Evolutionary conservation across 2,888 invertebrate genomes (phyloP).

Genomic region (Actias luna): DNA sequence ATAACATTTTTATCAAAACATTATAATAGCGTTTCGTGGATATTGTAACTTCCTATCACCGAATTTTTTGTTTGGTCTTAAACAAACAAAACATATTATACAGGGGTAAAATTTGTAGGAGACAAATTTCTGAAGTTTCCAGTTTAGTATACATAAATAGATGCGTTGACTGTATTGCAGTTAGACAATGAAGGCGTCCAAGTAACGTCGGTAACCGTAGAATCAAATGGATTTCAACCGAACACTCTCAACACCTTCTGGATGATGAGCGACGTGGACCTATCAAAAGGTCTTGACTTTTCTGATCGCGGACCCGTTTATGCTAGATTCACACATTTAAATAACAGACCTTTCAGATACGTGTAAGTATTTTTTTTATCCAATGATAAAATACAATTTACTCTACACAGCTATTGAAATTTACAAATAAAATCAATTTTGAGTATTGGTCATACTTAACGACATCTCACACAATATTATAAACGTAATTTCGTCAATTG

Average conservation of each 20-base stretch:
- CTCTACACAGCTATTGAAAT: too few relatives aligned
- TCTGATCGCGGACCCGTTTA: conserved; percentile 85
- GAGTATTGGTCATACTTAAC: too few relatives aligned
- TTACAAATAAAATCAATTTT: too few relatives aligned
- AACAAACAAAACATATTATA: too few relatives aligned
- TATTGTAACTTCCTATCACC: too few relatives aligned
- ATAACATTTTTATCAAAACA: too few relatives aligned
- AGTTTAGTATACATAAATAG: background rate
- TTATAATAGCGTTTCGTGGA: too few relatives aligned
- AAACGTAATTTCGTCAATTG: too few relatives aligned
- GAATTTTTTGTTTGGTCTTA: too few relatives aligned
- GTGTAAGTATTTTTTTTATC: conserved; percentile 53
- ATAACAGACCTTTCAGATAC: conserved; percentile 87
- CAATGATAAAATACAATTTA: background rate
- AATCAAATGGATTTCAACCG: conserved; percentile 64
- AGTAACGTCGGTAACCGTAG: conserved; percentile 72
- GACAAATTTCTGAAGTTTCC: too few relatives aligned
- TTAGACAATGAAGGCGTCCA: conserved; percentile 83
- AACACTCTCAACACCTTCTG: conserved; percentile 88
- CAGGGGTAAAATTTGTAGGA: too few relatives aligned
- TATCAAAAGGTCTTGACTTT: conserved; percentile 92
- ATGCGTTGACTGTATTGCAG: conserved; percentile 50
- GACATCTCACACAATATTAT: too few relatives aligned
- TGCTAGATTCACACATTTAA: conserved; percentile 89
- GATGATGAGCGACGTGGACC: conserved; percentile 90